Base-by-base conservation (phyloP, 2,797 vertebrate species). In the Sparidentex hasta region DNA sequence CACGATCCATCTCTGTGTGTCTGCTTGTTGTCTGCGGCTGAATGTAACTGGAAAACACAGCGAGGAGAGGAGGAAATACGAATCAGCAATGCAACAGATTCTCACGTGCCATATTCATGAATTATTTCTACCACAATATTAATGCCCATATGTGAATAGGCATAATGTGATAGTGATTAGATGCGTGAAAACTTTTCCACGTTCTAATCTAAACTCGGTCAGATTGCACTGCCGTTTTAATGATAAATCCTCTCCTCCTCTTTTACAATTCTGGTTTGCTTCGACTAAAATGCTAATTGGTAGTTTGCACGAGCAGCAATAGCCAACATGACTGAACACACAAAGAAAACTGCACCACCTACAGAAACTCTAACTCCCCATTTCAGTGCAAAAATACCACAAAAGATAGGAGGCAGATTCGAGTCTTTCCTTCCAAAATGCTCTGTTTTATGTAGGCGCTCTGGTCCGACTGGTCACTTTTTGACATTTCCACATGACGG, bases 401-500 rank as follows among this genome's bases (percentile, higher is more conserved):
- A 21, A 50, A 82, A 64, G 73, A 62, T 23, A 1, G 21, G 17
- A 68, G 18, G 41, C 23, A 41, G 61, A 51, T 57, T 58, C n/a
- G 7, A 3, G 7, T 11, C 18, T 18, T 11, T 25, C 9, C 75
- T 27, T 65, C 11, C 14, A 20, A 71, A 65, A 44, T 41, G 55
- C 6, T 67, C 23, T 65, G 29, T 67, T 68, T 61, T 59, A 46
- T 58, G 23, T 51, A 29, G 11, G 68, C 50, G 33, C 67, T 72
- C 76, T 51, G 21, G 29, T 23, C 51, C 11, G 3, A 41, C 73
- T 77, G 70, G 74, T 87, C 68, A 73, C 72, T 79, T 82, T 82
- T 47, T 83, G 69, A 88, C 84, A 80, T 84, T 76, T 82, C 69
- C 59, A 38, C 62, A 50, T 74, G 76, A 86, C 66, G 62, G 75